Evolutionary conservation across 2,113 vertebrate species (phyloP).

Genomic region (Dunckerocampus dactyliophorus): DNA sequence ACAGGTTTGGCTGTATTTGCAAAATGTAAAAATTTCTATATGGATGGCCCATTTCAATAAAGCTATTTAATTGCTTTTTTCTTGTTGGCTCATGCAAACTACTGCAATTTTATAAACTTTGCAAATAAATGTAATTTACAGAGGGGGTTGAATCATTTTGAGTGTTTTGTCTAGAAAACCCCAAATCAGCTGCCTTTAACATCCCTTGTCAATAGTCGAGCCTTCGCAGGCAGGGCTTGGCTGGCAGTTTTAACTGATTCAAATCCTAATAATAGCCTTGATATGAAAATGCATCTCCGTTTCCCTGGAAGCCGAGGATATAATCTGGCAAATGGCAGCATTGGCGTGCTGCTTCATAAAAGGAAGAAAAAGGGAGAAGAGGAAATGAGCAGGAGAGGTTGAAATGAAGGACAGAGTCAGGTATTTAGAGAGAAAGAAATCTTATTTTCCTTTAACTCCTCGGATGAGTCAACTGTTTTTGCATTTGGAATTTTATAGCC

Average conservation of each 20-base stretch:
- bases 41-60: too few relatives aligned
- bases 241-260: conserved; percentile 24
- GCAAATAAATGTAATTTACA: too few relatives aligned
- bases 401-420: neutral
- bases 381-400: neutral
- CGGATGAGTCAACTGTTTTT: neutral
- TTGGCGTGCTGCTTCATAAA: conserved; percentile 1
- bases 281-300: conserved; percentile 29
- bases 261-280: conserved; percentile 44
- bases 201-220: neutral
- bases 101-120: too few relatives aligned
- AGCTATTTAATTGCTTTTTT: too few relatives aligned
- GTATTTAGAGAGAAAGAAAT: neutral
- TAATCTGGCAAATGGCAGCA: conserved; percentile 21
- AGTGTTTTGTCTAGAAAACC: neutral
- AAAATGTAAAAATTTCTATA: too few relatives aligned
- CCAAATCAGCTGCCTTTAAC: conserved; percentile 1
- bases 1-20: too few relatives aligned
- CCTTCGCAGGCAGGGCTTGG: conserved; percentile 1
- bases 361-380: neutral
- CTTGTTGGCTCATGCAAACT: too few relatives aligned
- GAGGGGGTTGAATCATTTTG: neutral
- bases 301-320: conserved; percentile 11
- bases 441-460: neutral
- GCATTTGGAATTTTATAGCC: neutral